These are phyloP conservation scores for Cerastis rubricosa DNA, from an alignment of 2,888 invertebrate genomes.

Conservation along the genomic window DNA sequence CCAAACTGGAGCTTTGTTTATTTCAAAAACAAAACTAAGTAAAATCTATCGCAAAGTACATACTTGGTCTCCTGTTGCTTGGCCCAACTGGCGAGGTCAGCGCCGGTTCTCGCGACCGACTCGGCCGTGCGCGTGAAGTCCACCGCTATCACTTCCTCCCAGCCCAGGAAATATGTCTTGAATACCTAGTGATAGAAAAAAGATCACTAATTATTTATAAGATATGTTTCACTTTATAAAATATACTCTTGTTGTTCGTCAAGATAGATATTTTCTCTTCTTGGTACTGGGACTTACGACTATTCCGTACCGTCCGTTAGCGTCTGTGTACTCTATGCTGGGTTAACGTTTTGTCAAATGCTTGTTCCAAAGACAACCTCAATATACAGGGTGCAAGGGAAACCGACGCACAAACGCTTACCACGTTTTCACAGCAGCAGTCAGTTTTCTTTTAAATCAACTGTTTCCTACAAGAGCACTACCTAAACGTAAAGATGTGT, in stretches of 20 bases:
- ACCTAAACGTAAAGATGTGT: no score
- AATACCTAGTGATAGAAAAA: conserved; percentile 92
- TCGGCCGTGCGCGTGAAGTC: conserved; percentile 99
- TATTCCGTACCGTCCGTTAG: neutral
- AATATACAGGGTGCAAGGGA: no score
- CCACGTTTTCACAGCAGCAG: no score
- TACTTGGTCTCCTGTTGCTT: conserved; percentile 96
- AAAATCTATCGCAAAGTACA: no score
- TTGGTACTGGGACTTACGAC: neutral
- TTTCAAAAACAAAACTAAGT: no score
- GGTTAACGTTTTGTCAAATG: neutral
- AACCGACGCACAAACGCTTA: no score
- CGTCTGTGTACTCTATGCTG: neutral
- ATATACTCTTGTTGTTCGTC: neutral
- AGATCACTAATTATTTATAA: conserved; percentile 18
- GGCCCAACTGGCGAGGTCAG: conserved; percentile 98
- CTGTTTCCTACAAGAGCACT: no score
- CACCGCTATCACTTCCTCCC: conserved; percentile 99
- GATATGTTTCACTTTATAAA: neutral
- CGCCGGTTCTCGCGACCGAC: conserved; percentile 98
- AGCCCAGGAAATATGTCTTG: conserved; percentile 98
- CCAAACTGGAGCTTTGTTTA: no score
- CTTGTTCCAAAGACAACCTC: neutral
- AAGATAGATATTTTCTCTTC: neutral
- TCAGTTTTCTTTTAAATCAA: no score